These are phyloP conservation scores for Bambusicola thoracicus DNA, from an alignment of 2,113 vertebrate species.

Conservation along the genomic window DNA sequence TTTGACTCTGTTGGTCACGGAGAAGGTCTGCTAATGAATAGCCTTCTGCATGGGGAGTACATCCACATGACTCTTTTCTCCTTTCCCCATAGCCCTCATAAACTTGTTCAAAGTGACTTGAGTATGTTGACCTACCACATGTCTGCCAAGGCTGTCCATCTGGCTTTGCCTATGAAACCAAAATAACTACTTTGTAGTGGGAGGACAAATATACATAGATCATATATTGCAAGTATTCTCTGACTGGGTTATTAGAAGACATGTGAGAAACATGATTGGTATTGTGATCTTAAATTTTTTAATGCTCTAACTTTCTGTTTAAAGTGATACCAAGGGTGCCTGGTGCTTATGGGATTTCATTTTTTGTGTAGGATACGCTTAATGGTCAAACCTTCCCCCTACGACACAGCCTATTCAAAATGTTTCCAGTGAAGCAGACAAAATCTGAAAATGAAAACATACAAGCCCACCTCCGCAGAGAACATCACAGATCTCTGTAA, in stretches of 20 bases:
- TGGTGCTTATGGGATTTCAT: background rate
- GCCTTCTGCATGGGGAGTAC: background rate
- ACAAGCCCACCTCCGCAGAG: background rate
- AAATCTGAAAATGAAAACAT: background rate
- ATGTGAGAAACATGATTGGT: rapidly evolving
- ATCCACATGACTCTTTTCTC: background rate
- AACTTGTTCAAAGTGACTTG: background rate
- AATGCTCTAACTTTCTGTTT: background rate
- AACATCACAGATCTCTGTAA: background rate
- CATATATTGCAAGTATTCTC: background rate
- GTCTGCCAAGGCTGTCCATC: background rate
- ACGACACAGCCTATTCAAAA: background rate
- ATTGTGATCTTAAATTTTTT: background rate
- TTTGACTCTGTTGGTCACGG: background rate
- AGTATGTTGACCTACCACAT: background rate
- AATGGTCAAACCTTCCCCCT: background rate
- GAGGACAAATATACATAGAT: background rate
- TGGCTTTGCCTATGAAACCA: background rate
- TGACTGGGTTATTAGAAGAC: background rate
- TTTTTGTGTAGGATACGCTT: background rate
- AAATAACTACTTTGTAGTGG: background rate
- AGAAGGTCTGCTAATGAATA: background rate
- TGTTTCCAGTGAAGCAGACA: background rate
- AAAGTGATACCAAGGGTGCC: background rate
- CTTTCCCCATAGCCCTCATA: background rate